These are phyloP conservation scores for Cyprinodon diabolis DNA, from an alignment of 2,797 vertebrate species.

Conservation along the genomic window DNA sequence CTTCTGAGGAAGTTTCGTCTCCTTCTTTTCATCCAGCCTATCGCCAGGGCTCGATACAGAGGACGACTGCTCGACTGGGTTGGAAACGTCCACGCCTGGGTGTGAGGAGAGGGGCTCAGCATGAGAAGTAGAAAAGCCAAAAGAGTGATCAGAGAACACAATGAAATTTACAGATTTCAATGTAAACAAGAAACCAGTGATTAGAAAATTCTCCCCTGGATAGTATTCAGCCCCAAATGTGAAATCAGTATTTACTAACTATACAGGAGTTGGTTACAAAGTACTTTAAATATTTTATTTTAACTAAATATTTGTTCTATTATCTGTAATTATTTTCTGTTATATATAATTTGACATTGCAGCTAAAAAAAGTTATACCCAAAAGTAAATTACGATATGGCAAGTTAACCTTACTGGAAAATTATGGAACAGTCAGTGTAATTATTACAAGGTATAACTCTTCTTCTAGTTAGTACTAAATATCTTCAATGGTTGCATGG, in stretches of 20 bases:
- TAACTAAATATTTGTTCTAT: background rate
- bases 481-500: background rate
- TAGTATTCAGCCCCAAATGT: background rate
- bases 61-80: slow-evolving; percentile 76
- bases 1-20: slow-evolving; percentile 85
- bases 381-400: background rate
- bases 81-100: slow-evolving; percentile 76
- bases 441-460: background rate
- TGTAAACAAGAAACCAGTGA: background rate
- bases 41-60: slow-evolving; percentile 78
- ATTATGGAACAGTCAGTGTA: background rate
- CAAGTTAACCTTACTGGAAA: background rate
- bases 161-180: background rate
- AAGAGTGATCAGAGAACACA: background rate
- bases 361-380: background rate
- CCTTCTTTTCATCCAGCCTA: slow-evolving; percentile 82
- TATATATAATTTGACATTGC: background rate
- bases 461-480: background rate
- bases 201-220: background rate
- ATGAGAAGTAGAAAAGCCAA: background rate
- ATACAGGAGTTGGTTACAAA: background rate
- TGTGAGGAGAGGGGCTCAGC: slow-evolving; percentile 57
- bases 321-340: background rate
- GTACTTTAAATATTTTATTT: background rate
- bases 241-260: background rate